Conservation (phyloP, 2,888 invertebrate genomes). For the Augiades crinisus region DNA sequence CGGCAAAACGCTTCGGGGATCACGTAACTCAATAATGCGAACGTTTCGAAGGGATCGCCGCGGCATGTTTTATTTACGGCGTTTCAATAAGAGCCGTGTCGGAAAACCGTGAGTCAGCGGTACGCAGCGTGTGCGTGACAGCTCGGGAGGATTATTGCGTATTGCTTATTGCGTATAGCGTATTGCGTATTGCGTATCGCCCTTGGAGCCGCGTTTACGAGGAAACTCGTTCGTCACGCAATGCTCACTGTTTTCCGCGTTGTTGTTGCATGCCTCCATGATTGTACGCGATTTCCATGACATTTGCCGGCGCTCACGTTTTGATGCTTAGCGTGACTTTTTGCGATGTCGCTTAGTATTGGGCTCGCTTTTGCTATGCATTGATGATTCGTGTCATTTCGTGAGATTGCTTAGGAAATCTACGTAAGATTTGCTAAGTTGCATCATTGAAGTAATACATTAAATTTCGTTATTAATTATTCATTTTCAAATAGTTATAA, state of each 20-base stretch:
- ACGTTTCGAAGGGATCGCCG: slow-evolving; percentile 65
- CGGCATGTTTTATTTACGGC: slow-evolving; percentile 80
- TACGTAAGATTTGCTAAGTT: no score
- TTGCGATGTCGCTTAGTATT: no score
- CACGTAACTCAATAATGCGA: slow-evolving; percentile 79
- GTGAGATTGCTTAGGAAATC: no score
- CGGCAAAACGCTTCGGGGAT: slow-evolving; percentile 80
- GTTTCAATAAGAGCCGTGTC: slow-evolving; percentile 60
- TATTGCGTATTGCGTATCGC: slow-evolving; percentile 42
- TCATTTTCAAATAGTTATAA: no score
- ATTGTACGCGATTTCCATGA: slow-evolving; percentile 2
- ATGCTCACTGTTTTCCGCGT: slow-evolving; percentile 28
- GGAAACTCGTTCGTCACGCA: slow-evolving; percentile 45
- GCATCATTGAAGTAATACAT: no score
- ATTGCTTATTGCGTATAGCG: no score
- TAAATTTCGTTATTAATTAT: no score
- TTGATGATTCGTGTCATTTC: no score
- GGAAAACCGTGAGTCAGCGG: slow-evolving; percentile 52
- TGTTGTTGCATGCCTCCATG: slow-evolving; percentile 6
- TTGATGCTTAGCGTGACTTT: no score
- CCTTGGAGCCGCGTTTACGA: slow-evolving; percentile 41
- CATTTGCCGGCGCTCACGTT: no score
- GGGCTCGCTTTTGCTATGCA: no score
- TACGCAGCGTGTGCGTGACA: slow-evolving; percentile 58
- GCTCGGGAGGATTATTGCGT: slow-evolving; percentile 41